Evolutionary conservation across 2,113 vertebrate species (phyloP).

Genomic region (Arenaria interpres): DNA sequence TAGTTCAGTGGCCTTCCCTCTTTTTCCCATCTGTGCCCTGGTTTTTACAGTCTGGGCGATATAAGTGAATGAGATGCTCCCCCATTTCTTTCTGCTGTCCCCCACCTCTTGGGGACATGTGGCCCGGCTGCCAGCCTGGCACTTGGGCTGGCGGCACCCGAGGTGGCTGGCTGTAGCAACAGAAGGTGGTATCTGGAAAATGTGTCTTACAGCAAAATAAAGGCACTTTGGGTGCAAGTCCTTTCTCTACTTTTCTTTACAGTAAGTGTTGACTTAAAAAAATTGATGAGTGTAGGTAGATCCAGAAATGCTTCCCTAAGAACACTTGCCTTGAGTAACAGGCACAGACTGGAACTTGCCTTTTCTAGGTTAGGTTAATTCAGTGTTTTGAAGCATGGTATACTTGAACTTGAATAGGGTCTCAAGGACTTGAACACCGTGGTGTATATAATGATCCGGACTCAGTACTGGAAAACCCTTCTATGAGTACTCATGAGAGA

Average conservation of each 20-base stretch:
- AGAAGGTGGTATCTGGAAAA: background rate
- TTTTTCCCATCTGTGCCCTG: background rate
- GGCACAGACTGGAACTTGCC: background rate
- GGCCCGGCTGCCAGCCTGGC: background rate
- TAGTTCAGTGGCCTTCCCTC: background rate
- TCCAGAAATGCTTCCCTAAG: background rate
- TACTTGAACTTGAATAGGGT: background rate
- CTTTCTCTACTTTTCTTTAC: background rate
- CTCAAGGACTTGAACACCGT: background rate
- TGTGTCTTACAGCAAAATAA: rapidly evolving
- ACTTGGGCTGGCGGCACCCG: background rate
- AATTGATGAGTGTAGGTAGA: background rate
- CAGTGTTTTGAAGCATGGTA: background rate
- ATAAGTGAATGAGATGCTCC: background rate
- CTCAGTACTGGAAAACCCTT: background rate
- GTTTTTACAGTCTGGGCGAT: background rate
- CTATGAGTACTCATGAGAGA: rapidly evolving
- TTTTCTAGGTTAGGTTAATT: background rate
- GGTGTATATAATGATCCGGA: background rate
- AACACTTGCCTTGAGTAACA: background rate
- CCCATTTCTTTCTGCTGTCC: background rate
- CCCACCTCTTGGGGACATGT: rapidly evolving
- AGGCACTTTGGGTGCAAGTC: background rate
- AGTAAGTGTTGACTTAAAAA: background rate
- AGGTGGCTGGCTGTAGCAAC: background rate